Evolutionary conservation across 2,113 vertebrate genomes (phyloP), one percentile per base, ranked within the genome.

Genomic region (Chinchilla lanigera): DNA sequence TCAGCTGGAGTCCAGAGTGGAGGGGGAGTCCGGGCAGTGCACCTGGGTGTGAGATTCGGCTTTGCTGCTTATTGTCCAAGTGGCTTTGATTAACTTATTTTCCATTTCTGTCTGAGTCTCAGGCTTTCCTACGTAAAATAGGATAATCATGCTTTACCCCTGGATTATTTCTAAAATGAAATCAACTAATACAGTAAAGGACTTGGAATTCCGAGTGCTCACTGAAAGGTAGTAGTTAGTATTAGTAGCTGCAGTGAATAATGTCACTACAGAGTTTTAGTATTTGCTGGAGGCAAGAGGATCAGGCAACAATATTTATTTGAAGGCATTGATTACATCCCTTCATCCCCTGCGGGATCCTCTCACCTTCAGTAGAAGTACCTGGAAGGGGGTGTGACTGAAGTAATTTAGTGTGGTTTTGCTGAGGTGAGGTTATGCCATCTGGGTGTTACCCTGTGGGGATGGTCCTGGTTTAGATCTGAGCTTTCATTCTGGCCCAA

Each of bases 401-500:
- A 16, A 14, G 11, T 56, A 20, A 83, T 86, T 58, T 16, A 61
- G 61, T 44, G 20, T 47, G 35, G 44, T 71, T 95, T 96, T 85
- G 58, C 78, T 77, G 56, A 61, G 65, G 2, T 28, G 77, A 86
- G 28, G 30, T 77, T 58, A 14, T 5, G 30, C 56, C 3, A 0
- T 35, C 73, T 81, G 95, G 63, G 75, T 92, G 93, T 90, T 60
- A 30, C 14, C n/a, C 87, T 94, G 44, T n/a, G 35, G 84, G 92
- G 50, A 5, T 61, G 77, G 54, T 91, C 47, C 20, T 90, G 86
- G 86, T 90, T 95, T 87, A 96, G 54, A 80, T 35, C 65, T 80
- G 78, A 94, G 38, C 81, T 94, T 90, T 92, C 90, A 33, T 85
- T 95, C 84, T 87, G 81, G 47, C 54, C 26, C 6, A 0, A 58